phyloP scores from a whole-genome alignment of 2,888 invertebrate genomes.

The Pseudanteris insignis region DNA sequence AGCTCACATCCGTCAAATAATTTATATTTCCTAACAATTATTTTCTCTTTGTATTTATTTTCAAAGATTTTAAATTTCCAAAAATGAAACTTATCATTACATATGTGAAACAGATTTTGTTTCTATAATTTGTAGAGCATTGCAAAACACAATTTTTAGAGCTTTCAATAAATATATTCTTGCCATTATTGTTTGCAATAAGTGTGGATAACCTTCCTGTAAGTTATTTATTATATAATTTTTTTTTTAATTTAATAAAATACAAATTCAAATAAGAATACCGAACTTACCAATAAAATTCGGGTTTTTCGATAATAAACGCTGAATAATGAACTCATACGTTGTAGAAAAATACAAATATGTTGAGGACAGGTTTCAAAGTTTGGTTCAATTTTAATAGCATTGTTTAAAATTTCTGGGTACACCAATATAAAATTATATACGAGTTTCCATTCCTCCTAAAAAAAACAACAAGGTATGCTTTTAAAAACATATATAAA shows the following conservation, averaged over 20 bases:
- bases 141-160: constrained; percentile 73
- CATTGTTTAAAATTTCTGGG: constrained; percentile 71
- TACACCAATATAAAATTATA: constrained; percentile 75
- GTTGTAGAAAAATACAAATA: constrained; percentile 73
- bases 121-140: constrained; percentile 72
- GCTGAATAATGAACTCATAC: constrained; percentile 75
- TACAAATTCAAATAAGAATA: too few species aligned
- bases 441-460: constrained; percentile 83
- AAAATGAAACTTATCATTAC: constrained; percentile 68
- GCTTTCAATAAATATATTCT: constrained; percentile 76
- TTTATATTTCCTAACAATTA: too few species aligned
- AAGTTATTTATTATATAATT: constrained; percentile 50
- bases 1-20: too few species aligned
- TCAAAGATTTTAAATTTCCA: not conserved
- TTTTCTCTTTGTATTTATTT: too few species aligned
- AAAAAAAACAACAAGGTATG: too few species aligned
- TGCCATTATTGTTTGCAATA: constrained; percentile 75
- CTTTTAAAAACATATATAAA: too few species aligned
- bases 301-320: constrained; percentile 78
- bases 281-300: constrained; percentile 76
- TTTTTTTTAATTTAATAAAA: constrained; percentile 5
- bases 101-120: constrained; percentile 77
- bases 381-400: constrained; percentile 67
- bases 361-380: constrained; percentile 73
- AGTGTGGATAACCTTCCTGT: constrained; percentile 75